Evolutionary conservation across 2,888 invertebrate species (phyloP).

Genomic region (Carpatolechia fugitivella): DNA sequence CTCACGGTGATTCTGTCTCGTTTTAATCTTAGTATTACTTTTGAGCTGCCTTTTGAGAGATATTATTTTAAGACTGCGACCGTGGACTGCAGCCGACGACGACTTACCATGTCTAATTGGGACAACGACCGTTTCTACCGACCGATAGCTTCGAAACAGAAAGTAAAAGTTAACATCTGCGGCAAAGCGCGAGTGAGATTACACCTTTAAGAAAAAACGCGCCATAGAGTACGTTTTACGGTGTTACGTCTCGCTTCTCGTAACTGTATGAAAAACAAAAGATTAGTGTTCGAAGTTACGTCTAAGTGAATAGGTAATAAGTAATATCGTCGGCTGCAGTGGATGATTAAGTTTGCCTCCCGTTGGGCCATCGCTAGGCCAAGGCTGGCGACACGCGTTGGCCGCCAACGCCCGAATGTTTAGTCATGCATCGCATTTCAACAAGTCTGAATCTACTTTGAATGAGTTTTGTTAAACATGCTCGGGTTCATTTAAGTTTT

Average conservation of each 20-base stretch:
- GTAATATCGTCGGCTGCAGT: conserved; percentile 10
- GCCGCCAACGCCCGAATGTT: conserved; percentile 47
- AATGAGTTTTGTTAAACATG: conserved; percentile 51
- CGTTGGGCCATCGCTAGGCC: conserved; percentile 5
- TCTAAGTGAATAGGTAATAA: neutral
- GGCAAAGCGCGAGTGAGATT: conserved; percentile 6
- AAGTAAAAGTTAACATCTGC: conserved; percentile 23
- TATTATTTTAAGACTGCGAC: conserved; percentile 20
- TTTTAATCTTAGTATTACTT: conserved; percentile 33
- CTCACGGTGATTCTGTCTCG: conserved; percentile 32
- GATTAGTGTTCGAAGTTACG: neutral
- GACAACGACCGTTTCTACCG: conserved; percentile 12
- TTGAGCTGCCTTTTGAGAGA: conserved; percentile 40
- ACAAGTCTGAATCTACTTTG: conserved; percentile 56
- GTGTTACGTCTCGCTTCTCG: conserved; percentile 13
- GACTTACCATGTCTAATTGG: conserved; percentile 16
- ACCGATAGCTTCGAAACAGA: conserved; percentile 25
- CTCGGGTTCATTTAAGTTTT: conserved; percentile 47
- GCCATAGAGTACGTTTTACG: neutral
- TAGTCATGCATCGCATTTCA: conserved; percentile 56
- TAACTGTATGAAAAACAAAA: conserved; percentile 3
- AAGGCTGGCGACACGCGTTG: conserved; percentile 29
- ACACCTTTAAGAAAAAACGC: conserved; percentile 10
- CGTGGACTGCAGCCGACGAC: conserved; percentile 16
- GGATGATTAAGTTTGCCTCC: neutral